Conservation (phyloP, 2,888 invertebrate species). For the Macroteleia sp. region DNA sequence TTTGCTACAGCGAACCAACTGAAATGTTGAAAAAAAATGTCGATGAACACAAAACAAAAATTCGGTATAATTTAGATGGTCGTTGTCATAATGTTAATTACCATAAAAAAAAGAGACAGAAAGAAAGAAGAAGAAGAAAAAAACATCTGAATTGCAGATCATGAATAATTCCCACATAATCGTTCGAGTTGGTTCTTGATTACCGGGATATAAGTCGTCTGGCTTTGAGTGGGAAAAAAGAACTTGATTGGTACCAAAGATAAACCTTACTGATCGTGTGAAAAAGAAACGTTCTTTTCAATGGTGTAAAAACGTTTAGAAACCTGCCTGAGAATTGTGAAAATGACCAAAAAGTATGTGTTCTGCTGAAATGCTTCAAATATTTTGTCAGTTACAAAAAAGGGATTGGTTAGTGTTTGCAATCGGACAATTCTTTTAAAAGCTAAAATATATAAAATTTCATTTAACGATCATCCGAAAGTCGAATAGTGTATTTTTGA, state of each 20-base stretch:
- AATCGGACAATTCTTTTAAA: no score
- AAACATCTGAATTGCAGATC: background rate
- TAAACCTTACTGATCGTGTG: slow-evolving; percentile 48
- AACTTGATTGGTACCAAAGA: slow-evolving; percentile 42
- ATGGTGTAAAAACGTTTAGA: slow-evolving; percentile 5
- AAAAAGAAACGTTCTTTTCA: slow-evolving; percentile 11
- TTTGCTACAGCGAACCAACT: background rate
- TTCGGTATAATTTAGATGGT: slow-evolving; percentile 4
- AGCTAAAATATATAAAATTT: no score
- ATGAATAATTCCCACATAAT: background rate
- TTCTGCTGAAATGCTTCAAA: slow-evolving; percentile 11
- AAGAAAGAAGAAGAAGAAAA: background rate
- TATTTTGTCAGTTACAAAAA: background rate
- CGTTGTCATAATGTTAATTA: background rate
- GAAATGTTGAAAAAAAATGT: background rate
- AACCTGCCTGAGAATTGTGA: slow-evolving; percentile 56
- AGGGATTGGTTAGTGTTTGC: no score
- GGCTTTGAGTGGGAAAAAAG: slow-evolving; percentile 22
- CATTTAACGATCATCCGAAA: no score
- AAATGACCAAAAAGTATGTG: slow-evolving; percentile 15
- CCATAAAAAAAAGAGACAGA: no score
- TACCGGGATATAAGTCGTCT: slow-evolving; percentile 6
- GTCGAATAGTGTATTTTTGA: no score
- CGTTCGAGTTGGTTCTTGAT: slow-evolving; percentile 21
- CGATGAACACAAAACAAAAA: background rate